Base-by-base conservation (phyloP, 2,113 vertebrate genomes). In the Rhadina sibilatrix region DNA sequence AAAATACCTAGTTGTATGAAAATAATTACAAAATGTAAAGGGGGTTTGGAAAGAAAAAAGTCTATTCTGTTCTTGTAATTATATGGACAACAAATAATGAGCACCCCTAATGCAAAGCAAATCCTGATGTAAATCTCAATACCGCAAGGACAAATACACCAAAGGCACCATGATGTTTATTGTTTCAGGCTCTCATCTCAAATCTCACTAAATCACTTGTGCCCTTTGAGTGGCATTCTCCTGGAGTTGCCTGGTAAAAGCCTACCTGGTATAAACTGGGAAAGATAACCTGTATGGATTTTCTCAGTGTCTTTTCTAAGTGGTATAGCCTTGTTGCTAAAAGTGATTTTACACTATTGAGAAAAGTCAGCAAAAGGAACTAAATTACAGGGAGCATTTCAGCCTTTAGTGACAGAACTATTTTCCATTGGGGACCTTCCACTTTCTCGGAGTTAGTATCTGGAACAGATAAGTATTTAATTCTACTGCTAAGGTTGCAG, bases 381-480 rank as follows among this genome's bases (percentile, higher is more conserved):
- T 87, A 84, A 89, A 89, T 91, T 92, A 52, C 15, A 74, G 28
- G 23, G 27, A 78, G 33, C 15, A 15, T 8, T 71, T 93, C 54
- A 56, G 63, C 42, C 24, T 85, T 47, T 42, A 82, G 59, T 86
- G 83, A 87, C 70, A 91, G 63, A 76, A 44, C 31, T 53, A 5
- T 95, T 92, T 92, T 92, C 85, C 59, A 9, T 3, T 70, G 49
- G 56, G 59, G 56, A 63, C 30, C 22, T 88, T 74, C 78, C 24
- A 72, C 74, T 87, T 92, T 84, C 75, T 95, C 53, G 74, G 56
- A 72, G 42, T 9, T 40, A 66, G 70, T 82, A 54, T 28, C 44
- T 90, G 68, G 46, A 97, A 75, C 27, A 83, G 79, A 74, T 84
- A 87, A 89, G 69, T 69, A 87, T 88, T 96, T 94, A 94, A 97